phyloP scores from a whole-genome alignment of 2,113 vertebrate species.

The Craseonycteris thonglongyai region DNA sequence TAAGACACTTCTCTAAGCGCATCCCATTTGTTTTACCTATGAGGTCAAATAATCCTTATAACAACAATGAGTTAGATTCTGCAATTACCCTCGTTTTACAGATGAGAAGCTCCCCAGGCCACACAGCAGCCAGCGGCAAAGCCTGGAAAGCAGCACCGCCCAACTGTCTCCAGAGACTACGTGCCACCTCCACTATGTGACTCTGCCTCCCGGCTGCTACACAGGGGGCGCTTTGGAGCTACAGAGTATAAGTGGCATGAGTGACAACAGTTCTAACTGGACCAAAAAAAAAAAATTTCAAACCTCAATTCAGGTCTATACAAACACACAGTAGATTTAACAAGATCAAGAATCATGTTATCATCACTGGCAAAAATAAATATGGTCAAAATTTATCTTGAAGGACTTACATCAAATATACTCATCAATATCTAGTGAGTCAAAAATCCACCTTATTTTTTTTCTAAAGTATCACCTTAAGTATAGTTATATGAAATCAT shows the following conservation, averaged over 20 bases:
- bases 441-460: neutral
- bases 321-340: neutral
- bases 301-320: neutral
- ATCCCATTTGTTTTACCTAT: neutral
- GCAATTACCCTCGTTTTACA: neutral
- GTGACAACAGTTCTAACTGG: neutral
- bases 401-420: neutral
- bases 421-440: neutral
- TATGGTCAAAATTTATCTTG: neutral
- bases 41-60: neutral
- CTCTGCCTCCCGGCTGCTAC: neutral
- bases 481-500: neutral
- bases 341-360: neutral
- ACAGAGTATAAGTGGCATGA: neutral
- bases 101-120: neutral
- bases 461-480: neutral
- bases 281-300: neutral
- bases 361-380: neutral
- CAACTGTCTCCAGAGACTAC: neutral
- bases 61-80: neutral
- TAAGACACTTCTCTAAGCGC: neutral
- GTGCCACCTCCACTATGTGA: too few species aligned
- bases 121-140: neutral
- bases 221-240: rapidly evolving
- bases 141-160: neutral